Evolutionary conservation across 2,888 invertebrate genomes (phyloP).

Genomic region (Spatulosminthurus flaviceps): DNA sequence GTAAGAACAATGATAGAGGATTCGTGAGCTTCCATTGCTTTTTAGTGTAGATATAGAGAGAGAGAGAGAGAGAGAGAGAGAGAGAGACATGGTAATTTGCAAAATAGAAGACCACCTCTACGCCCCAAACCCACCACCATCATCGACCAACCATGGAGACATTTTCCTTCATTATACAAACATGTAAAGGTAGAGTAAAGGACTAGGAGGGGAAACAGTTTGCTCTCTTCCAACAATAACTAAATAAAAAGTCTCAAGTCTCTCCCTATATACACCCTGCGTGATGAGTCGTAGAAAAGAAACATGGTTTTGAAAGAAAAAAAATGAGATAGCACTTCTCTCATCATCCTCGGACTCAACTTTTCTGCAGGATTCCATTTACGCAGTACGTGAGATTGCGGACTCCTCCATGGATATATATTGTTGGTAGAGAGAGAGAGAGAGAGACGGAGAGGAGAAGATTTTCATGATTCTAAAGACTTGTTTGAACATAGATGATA

Average conservation of each 20-base stretch:
- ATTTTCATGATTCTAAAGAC: background rate
- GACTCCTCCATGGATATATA: background rate
- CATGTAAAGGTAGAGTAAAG: too few species aligned
- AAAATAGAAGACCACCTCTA: slow-evolving; percentile 9
- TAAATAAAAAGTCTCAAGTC: background rate
- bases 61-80: too few species aligned
- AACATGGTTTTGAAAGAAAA: background rate
- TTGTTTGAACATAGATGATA: background rate
- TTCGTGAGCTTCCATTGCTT: background rate
- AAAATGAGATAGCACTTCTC: slow-evolving; percentile 7
- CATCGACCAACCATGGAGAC: slow-evolving; percentile 36
- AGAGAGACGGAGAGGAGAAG: background rate
- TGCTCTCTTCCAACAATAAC: background rate
- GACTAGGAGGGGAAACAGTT: background rate
- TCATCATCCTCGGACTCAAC: slow-evolving; percentile 3
- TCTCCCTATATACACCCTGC: background rate
- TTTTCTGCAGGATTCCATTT: background rate
- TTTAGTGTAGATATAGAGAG: too few species aligned
- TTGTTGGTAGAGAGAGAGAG: background rate
- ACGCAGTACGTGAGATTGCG: background rate
- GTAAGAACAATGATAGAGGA: background rate
- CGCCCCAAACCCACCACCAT: slow-evolving; percentile 2
- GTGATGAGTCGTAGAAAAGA: slow-evolving; percentile 4
- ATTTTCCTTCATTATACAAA: slow-evolving; percentile 5
- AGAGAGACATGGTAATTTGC: background rate